phyloP scores from a whole-genome alignment of 2,113 vertebrate species.

The Butastur rufipennis region DNA sequence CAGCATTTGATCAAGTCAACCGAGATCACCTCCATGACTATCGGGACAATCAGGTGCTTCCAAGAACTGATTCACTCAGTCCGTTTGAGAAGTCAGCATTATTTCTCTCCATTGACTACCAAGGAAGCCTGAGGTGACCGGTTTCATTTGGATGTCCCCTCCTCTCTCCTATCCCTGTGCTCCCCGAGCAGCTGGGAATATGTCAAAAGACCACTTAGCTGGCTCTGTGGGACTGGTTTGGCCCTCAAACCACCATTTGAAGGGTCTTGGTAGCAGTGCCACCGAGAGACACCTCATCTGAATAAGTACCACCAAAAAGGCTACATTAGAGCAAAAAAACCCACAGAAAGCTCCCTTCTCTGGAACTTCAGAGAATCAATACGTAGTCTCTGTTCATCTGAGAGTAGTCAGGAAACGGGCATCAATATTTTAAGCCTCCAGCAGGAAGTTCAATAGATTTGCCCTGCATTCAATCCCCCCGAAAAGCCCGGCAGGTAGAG shows the following conservation, averaged over 20 bases:
- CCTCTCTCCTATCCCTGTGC: neutral
- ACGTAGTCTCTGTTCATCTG: neutral
- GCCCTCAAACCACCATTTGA: neutral
- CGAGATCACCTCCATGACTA: neutral
- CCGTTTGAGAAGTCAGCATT: neutral
- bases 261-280: neutral
- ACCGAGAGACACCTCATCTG: neutral
- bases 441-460: slow-evolving; percentile 34
- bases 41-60: neutral
- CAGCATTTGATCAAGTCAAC: neutral
- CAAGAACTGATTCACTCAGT: neutral
- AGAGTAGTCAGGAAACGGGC: neutral
- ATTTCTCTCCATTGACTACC: neutral
- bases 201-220: neutral
- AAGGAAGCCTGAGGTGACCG: neutral
- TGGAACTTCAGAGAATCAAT: neutral
- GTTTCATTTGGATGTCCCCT: neutral
- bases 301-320: neutral
- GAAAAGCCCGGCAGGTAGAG: neutral
- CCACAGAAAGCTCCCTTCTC: neutral
- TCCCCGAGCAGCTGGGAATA: neutral
- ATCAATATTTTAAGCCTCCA: slow-evolving; percentile 58
- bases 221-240: neutral
- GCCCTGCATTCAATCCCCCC: slow-evolving; percentile 17
- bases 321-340: neutral